phyloP scores from a whole-genome alignment of 2,797 vertebrate species.

The Leuciscus waleckii region DNA sequence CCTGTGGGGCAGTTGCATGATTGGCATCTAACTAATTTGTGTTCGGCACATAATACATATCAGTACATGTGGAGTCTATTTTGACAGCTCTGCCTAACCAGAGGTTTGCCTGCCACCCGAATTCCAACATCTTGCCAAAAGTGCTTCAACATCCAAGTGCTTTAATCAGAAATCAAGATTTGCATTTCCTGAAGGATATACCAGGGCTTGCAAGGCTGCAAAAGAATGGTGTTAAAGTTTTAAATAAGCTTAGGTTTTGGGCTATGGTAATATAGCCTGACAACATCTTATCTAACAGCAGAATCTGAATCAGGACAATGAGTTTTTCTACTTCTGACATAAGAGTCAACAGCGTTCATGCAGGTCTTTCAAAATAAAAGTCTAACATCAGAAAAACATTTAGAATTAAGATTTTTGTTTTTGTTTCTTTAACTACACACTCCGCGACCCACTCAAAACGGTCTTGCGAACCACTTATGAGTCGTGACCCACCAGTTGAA shows the following conservation, averaged over 20 bases:
- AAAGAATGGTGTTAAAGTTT: background rate
- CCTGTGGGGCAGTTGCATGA: conserved; percentile 71
- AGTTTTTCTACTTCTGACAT: background rate
- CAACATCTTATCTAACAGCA: background rate
- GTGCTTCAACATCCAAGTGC: background rate
- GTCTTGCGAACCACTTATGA: background rate
- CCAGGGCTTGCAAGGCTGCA: background rate
- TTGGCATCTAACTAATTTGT: conserved; percentile 78
- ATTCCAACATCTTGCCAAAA: background rate
- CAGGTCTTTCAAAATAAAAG: background rate
- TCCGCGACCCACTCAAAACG: background rate
- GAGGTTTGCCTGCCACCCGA: conserved; percentile 9
- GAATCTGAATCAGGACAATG: background rate
- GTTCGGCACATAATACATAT: conserved; percentile 17
- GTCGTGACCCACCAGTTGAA: background rate
- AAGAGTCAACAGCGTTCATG: background rate
- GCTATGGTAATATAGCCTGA: background rate
- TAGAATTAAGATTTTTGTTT: background rate
- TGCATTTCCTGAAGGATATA: background rate
- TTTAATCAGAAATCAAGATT: background rate
- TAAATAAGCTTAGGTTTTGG: background rate
- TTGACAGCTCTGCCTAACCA: conserved; percentile 20
- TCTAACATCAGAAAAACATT: background rate
- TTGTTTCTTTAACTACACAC: background rate
- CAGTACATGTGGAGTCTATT: conserved; percentile 23